Evolutionary conservation across 2,888 invertebrate species (phyloP).

Genomic region (Theodoxus fluviatilis): DNA sequence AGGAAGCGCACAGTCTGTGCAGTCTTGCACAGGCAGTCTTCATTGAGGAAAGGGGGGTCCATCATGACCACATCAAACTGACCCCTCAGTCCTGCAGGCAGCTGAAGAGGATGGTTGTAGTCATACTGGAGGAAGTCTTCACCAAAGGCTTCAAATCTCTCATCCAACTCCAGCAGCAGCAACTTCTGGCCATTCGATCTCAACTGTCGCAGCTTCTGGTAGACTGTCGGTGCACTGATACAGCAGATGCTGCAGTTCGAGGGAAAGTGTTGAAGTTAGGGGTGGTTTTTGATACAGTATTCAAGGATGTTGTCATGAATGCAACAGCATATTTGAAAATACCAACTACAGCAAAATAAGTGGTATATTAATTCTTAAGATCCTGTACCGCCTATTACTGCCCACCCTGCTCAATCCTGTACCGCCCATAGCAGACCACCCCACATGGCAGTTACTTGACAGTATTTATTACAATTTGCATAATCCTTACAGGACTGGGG

Average conservation of each 20-base stretch:
- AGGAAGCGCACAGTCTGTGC: constrained; percentile 79
- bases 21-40: constrained; percentile 88
- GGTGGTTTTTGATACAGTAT: too few relatives aligned
- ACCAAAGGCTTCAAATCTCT: constrained; percentile 80
- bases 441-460: too few relatives aligned
- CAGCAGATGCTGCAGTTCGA: constrained; percentile 73
- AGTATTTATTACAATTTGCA: too few relatives aligned
- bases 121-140: constrained; percentile 86
- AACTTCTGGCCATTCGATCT: constrained; percentile 37
- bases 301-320: neutral
- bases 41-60: constrained; percentile 93
- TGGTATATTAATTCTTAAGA: too few relatives aligned
- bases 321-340: neutral
- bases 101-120: constrained; percentile 79
- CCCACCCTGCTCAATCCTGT: too few relatives aligned
- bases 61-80: constrained; percentile 85
- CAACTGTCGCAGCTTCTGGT: constrained; percentile 67
- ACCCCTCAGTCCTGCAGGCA: constrained; percentile 71
- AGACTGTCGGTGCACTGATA: constrained; percentile 88
- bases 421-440: too few relatives aligned
- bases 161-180: constrained; percentile 80
- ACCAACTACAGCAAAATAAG: too few relatives aligned
- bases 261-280: neutral
- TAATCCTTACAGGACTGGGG: too few relatives aligned
- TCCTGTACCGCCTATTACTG: too few relatives aligned